A percentile compares a stretch with the other conserved stretches of the same genome.
phyloP scores from a whole-genome alignment of 2,113 vertebrate species.

The Gavia stellata region DNA sequence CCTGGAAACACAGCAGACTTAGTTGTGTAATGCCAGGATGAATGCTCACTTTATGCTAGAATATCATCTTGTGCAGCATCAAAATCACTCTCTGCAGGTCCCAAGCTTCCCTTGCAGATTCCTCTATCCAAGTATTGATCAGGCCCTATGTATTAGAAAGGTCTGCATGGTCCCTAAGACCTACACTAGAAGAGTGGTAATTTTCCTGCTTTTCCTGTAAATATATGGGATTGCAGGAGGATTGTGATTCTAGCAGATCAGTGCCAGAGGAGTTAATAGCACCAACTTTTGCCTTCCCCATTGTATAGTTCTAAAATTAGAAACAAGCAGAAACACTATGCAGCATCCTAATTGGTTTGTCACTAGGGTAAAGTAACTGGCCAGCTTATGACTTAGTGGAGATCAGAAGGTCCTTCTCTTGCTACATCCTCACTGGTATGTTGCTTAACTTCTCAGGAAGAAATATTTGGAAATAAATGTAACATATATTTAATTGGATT shows the following conservation, averaged over 20 bases:
- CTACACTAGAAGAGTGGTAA: background rate
- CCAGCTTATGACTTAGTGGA: background rate
- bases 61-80: background rate
- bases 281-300: constrained; percentile 35
- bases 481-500: background rate
- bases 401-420: background rate
- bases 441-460: background rate
- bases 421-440: background rate
- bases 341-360: constrained; percentile 62
- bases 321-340: constrained; percentile 41
- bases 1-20: background rate
- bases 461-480: background rate
- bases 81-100: constrained; percentile 1
- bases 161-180: background rate
- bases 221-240: background rate
- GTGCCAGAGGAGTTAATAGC: constrained; percentile 44
- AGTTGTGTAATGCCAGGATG: background rate
- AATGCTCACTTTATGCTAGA: background rate
- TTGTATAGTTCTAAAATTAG: constrained; percentile 67
- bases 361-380: constrained; percentile 41
- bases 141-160: background rate
- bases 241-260: constrained; percentile 20
- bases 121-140: background rate
- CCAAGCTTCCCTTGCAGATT: background rate
- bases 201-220: constrained; percentile 13